Evolutionary conservation across 2,113 vertebrate genomes (phyloP), one percentile per base, ranked within the genome.

Genomic region (Aegypius monachus): DNA sequence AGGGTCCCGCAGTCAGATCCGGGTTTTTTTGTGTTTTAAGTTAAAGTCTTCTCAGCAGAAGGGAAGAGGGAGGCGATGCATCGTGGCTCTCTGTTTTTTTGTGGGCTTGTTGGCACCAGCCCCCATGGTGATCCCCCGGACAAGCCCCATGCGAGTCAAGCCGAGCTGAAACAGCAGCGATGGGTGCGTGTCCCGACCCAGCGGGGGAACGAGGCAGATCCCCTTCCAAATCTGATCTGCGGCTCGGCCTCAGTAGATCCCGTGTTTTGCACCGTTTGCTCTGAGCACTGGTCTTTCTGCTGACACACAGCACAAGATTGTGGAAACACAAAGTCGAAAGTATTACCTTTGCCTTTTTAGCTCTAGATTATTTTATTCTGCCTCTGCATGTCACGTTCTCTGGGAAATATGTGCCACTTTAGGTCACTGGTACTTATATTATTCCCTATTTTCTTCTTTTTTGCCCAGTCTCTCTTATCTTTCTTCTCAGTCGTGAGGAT

Each of bases 261-360:
- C 25, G 1, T 27, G 26, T 16, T 93, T 67, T 63, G 36, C 36
- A 58, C 23, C 8, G 2, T 2, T 52, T 48, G 68, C 56, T 53
- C 14, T 26, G 47, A 42, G 17, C n/a, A 8, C 32, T 2, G 0
- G 0, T 48, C 34, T 56, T 48, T 48, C 55, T 79, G 52, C 50
- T 31, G 56, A 15, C 29, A 19, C 19, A 16, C 45, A 25, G 8
- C 5, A 3, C 1, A 1, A 68, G 27, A 11, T 14, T 0, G 0
- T 52, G 74, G 47, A 38, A 43, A 31, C 16, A 13, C 0, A 0
- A 15, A 73, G 22, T 3, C 56, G 31, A 25, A 52, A 78, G 16
- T 32, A 11, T 47, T 42, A 19, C 32, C 17, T 59, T 72, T 40
- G 45, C 32, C 13, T 79, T 55, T 75, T 63, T 47, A 45, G 16